Conservation (phyloP, 2,113 vertebrate species). For the Pardalotus punctatus region DNA sequence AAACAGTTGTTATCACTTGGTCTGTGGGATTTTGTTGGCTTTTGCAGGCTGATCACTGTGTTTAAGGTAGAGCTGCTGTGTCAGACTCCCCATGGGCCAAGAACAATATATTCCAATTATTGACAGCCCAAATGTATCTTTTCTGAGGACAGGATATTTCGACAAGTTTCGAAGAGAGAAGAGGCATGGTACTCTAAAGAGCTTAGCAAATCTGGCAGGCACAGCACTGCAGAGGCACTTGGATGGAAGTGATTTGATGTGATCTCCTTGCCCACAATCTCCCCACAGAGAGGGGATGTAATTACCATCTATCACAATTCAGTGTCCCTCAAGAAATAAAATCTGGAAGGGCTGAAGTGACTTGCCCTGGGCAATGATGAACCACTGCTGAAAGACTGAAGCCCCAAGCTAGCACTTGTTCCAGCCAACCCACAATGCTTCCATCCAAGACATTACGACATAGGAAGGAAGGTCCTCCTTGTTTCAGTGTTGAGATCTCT, state of each 20-base stretch:
- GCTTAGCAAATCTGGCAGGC: not conserved
- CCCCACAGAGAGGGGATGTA: not conserved
- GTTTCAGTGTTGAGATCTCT: not conserved
- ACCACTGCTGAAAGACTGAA: not conserved
- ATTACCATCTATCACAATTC: not conserved
- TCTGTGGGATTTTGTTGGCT: constrained; percentile 53
- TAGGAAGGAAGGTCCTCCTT: not conserved
- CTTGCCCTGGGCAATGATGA: not conserved
- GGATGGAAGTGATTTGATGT: not conserved
- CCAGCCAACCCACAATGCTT: not conserved
- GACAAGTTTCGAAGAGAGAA: not conserved
- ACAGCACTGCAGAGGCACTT: not conserved
- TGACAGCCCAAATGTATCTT: constrained; percentile 1
- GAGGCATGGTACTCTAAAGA: not conserved
- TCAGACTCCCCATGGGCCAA: constrained; percentile 38
- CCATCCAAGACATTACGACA: not conserved
- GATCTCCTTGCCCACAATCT: not conserved
- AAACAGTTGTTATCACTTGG: constrained; percentile 66
- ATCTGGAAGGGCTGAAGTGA: not conserved
- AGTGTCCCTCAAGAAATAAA: not conserved
- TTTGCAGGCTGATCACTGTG: constrained; percentile 25
- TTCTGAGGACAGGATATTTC: not conserved
- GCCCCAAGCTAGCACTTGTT: not conserved
- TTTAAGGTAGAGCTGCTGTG: constrained; percentile 53
- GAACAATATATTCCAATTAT: constrained; percentile 7